phyloP scores from a whole-genome alignment of 2,797 vertebrate genomes.

The Hozukius guyotensis region DNA sequence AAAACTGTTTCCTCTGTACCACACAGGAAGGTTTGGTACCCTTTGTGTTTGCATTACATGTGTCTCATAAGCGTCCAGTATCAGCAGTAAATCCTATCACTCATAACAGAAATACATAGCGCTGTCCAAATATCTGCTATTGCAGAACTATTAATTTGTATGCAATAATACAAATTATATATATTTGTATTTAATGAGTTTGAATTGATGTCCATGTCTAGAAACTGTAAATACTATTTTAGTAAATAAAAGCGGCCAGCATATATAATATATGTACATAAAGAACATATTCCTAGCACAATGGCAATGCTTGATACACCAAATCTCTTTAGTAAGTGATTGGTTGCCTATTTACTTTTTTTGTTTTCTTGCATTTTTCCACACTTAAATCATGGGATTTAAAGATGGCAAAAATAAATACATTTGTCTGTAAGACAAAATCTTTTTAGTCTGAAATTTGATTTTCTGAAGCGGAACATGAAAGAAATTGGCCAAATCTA shows the following conservation, averaged over 20 bases:
- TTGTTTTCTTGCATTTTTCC: slow-evolving; percentile 70
- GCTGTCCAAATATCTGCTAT: slow-evolving; percentile 51
- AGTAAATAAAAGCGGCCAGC: slow-evolving; percentile 74
- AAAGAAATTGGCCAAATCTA: background rate
- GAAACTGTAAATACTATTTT: slow-evolving; percentile 83
- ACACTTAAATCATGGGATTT: slow-evolving; percentile 63
- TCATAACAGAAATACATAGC: slow-evolving; percentile 56
- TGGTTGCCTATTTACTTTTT: slow-evolving; percentile 55
- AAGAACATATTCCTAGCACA: slow-evolving; percentile 59
- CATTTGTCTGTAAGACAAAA: slow-evolving; percentile 51
- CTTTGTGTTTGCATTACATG: slow-evolving; percentile 61
- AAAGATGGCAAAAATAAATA: slow-evolving; percentile 69
- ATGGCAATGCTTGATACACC: slow-evolving; percentile 65
- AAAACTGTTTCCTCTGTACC: slow-evolving; percentile 56
- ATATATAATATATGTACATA: slow-evolving; percentile 61
- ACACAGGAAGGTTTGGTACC: slow-evolving; percentile 18
- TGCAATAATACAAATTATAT: slow-evolving; percentile 77
- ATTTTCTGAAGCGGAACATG: slow-evolving; percentile 6
- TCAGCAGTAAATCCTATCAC: slow-evolving; percentile 53
- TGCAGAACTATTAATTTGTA: slow-evolving; percentile 70
- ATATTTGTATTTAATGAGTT: slow-evolving; percentile 76
- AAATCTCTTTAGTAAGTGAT: slow-evolving; percentile 56
- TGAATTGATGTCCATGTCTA: slow-evolving; percentile 69
- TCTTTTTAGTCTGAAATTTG: slow-evolving; percentile 30
- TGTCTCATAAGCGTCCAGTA: slow-evolving; percentile 44